Percentiles rank a stretch among this genome's conserved stretches.
Conservation (phyloP, 2,797 vertebrate species). For the Fistularia commersonii region DNA sequence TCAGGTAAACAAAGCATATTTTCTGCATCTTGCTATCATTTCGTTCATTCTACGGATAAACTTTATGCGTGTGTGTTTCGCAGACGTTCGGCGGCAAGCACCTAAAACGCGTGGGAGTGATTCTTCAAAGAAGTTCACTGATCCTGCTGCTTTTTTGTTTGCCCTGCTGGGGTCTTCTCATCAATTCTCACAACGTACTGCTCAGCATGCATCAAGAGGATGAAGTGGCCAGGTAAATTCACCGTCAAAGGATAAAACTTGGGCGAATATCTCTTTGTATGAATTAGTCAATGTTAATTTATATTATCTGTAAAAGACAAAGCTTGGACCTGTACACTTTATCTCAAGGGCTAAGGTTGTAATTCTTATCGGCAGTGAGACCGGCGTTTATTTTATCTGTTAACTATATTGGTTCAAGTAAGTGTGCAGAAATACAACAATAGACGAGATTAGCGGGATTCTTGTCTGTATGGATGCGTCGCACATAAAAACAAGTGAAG, state of each 20-base stretch:
- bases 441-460: no score
- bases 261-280: neutral
- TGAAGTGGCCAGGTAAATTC: constrained; percentile 81
- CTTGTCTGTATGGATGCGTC: no score
- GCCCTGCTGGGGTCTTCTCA: constrained; percentile 87
- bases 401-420: neutral
- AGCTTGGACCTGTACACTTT: neutral
- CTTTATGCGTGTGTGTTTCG: constrained; percentile 10
- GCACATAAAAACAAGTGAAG: no score
- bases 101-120: constrained; percentile 84
- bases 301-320: no score
- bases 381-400: neutral
- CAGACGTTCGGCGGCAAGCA: constrained; percentile 87
- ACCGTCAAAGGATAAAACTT: neutral
- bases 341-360: constrained; percentile 3
- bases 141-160: constrained; percentile 86
- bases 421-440: neutral
- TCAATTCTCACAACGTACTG: constrained; percentile 82
- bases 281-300: no score
- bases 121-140: constrained; percentile 80
- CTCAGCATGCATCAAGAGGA: constrained; percentile 79
- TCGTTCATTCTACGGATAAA: neutral
- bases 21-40: neutral
- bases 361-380: constrained; percentile 6
- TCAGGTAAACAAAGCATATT: constrained; percentile 71